A percentile compares a stretch with the other conserved stretches of the same genome.
phyloP scores from a whole-genome alignment of 1,140 invertebrate genomes.

The Cataglyphis hispanica region DNA sequence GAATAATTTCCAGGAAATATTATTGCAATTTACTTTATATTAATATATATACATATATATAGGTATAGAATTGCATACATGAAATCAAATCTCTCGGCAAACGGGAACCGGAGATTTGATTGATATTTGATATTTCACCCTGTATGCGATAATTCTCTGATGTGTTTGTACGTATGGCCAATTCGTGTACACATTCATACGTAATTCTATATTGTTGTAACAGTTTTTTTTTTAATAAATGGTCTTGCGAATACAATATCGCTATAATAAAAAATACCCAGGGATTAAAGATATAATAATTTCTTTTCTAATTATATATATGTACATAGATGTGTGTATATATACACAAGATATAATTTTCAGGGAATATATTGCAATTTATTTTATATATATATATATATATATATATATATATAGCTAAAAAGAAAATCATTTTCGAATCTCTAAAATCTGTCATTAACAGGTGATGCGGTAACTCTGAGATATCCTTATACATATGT shows the following conservation, averaged over 20 bases:
- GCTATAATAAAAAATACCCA: background rate
- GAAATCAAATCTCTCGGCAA: constrained; percentile 55
- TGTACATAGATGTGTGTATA: too few relatives aligned
- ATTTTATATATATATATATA: background rate
- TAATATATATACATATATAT: background rate
- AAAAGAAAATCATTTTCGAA: too few relatives aligned
- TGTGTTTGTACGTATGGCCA: background rate
- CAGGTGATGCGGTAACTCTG: too few relatives aligned
- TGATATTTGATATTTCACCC: constrained; percentile 53
- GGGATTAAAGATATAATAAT: background rate
- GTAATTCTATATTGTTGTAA: background rate
- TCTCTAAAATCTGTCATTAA: too few relatives aligned
- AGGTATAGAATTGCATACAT: constrained; percentile 30
- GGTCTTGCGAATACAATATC: background rate
- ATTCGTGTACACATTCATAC: background rate
- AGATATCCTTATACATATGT: too few relatives aligned
- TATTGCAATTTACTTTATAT: constrained; percentile 47
- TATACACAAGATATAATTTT: too few relatives aligned
- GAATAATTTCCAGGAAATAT: constrained; percentile 35
- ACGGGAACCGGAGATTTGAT: constrained; percentile 20
- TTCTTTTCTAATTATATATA: background rate
- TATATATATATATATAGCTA: too few relatives aligned
- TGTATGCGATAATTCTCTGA: constrained; percentile 27
- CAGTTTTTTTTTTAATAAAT: background rate
- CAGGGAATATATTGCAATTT: too few relatives aligned